Base-by-base conservation (phyloP, 2,113 vertebrate species). In the Gnathonemus longibarbis region DNA sequence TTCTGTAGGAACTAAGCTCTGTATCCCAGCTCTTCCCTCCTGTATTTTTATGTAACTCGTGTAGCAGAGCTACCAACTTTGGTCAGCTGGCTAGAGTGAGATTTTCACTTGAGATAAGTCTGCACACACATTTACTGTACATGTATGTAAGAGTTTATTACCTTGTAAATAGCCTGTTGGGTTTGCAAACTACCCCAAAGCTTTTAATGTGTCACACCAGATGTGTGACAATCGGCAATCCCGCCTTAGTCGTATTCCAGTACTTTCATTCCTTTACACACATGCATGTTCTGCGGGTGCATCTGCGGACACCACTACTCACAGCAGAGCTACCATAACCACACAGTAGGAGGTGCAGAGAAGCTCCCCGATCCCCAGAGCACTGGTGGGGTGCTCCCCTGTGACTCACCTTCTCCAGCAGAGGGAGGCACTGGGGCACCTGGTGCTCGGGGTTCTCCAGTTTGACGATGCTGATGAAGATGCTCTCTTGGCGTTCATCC, bases 381-480 rank as follows among this genome's bases (percentile, higher is more conserved):
- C 35, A 2, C 5, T 6, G 13, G 3, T 1, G 31, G 31, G 66
- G 27, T 0, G 5, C 6, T 7, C 5, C 13, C 21, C 27, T 39
- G 24, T 9, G 15, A 80, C 92, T 53, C 95, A 99, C 98, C 97
- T 99, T 99, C 89, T 97, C 96, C 86, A 97, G 97, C 95, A 99
- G 95, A 0, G 98, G 96, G 91, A 97, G 95, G 92, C 98, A 99
- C 62, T 96, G 97, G 58, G 95, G 97, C 24, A 96, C 97, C 89
- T 97, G 96, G 90, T 96, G 96, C 56, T 96, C 95, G 0, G 97
- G 97, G 90, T 96, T 96, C 89, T 99, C 98, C 91, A 99, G 96
- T 93, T 99, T 99, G 95, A 99, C 97, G 1, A 99, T 99, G 94
- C 97, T 98, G 97, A 99, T 97, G 94, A 99, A 99, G 86, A 96